A percentile compares a stretch with the other conserved stretches of the same genome.
Conservation (phyloP, 2,888 invertebrate species). For the Cheiracanthium punctorium region DNA sequence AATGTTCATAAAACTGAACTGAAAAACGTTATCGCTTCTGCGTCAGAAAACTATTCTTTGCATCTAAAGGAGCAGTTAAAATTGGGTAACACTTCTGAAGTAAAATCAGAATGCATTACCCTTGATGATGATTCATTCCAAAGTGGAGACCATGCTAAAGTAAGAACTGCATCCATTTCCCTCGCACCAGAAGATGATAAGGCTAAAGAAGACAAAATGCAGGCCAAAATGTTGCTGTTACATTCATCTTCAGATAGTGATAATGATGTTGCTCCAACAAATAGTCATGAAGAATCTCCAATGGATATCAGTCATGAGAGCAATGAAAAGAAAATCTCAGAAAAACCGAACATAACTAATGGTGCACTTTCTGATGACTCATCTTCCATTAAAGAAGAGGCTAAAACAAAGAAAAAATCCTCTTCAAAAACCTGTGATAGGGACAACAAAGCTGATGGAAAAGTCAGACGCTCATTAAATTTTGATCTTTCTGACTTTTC, state of each 20-base stretch:
- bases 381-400: no score
- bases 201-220: neutral
- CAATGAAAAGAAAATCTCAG: no score
- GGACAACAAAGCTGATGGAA: neutral
- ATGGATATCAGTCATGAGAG: no score
- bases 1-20: constrained; percentile 29
- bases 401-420: no score
- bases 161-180: no score
- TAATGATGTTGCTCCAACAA: no score
- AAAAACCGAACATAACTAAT: no score
- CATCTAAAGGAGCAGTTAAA: neutral
- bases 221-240: neutral
- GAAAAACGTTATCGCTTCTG: constrained; percentile 21
- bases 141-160: no score
- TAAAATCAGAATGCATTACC: no score
- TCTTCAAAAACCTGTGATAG: no score
- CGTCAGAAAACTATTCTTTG: constrained; percentile 1
- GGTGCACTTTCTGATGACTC: no score
- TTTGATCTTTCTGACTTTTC: neutral
- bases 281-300: no score
- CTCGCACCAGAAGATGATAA: neutral
- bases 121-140: neutral
- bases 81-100: neutral
- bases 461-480: neutral
- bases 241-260: neutral